phyloP scores from a whole-genome alignment of 2,113 vertebrate genomes.

The Ceyx cyanopectus region DNA sequence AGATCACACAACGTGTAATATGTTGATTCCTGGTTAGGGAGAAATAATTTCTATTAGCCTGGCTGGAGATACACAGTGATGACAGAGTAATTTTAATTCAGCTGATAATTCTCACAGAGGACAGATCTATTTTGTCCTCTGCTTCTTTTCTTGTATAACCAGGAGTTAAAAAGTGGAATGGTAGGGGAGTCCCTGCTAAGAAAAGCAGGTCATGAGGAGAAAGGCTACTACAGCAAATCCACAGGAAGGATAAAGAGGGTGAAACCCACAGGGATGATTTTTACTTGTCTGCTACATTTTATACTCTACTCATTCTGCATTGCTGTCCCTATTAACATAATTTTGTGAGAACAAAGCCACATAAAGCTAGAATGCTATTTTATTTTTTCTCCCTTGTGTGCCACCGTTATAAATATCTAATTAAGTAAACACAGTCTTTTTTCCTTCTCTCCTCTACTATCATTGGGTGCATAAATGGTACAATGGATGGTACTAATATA shows the following conservation, averaged over 20 bases:
- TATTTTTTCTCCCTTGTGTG: background rate
- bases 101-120: background rate
- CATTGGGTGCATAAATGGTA: background rate
- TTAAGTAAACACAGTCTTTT: background rate
- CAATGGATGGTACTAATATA: background rate
- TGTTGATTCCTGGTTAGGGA: background rate
- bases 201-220: background rate
- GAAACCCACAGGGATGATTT: background rate
- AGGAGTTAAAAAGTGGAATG: background rate
- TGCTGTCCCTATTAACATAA: background rate
- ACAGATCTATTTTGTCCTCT: background rate
- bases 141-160: background rate
- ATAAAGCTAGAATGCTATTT: background rate
- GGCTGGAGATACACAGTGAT: background rate
- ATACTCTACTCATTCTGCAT: background rate
- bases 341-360: background rate
- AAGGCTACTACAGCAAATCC: background rate
- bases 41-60: background rate
- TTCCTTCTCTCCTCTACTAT: background rate
- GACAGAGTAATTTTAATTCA: background rate
- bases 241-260: background rate
- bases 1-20: background rate
- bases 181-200: background rate
- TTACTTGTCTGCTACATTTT: background rate
- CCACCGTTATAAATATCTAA: background rate